phyloP scores from a whole-genome alignment of 2,113 vertebrate species.

The Hemicordylus capensis region DNA sequence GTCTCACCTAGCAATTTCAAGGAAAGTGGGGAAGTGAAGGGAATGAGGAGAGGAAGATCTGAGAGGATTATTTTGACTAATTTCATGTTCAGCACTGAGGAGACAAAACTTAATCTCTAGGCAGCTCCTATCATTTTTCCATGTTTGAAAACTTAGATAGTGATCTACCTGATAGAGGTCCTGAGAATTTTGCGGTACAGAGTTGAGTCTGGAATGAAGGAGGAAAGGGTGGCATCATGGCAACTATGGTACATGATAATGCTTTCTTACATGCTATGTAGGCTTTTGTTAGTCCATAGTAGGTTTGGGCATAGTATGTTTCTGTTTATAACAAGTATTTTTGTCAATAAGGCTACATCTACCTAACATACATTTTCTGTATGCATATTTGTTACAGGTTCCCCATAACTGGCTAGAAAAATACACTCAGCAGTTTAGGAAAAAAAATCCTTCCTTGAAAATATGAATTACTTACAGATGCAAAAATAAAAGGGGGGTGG shows the following conservation, averaged over 20 bases:
- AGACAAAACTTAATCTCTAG: neutral
- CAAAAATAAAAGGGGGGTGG: neutral
- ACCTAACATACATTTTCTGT: neutral
- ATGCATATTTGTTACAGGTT: neutral
- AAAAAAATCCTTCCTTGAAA: neutral
- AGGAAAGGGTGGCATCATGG: neutral
- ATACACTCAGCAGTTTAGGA: fast-evolving
- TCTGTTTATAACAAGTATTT: neutral
- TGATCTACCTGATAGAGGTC: neutral
- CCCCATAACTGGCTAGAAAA: neutral
- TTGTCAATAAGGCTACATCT: fast-evolving
- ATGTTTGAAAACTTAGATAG: neutral
- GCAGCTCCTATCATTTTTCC: neutral
- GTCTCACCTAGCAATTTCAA: no score
- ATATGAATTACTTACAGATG: constrained; percentile 13
- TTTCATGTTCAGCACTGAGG: no score
- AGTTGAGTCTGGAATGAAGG: neutral
- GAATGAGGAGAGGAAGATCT: neutral
- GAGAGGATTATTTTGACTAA: neutral
- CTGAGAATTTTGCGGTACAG: neutral
- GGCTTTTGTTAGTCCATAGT: neutral
- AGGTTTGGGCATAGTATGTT: neutral
- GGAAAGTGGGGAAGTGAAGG: neutral
- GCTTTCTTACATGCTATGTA: neutral
- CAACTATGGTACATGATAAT: neutral